These are phyloP conservation scores for Semotilus atromaculatus DNA, from an alignment of 2,797 vertebrate genomes.

Conservation along the genomic window DNA sequence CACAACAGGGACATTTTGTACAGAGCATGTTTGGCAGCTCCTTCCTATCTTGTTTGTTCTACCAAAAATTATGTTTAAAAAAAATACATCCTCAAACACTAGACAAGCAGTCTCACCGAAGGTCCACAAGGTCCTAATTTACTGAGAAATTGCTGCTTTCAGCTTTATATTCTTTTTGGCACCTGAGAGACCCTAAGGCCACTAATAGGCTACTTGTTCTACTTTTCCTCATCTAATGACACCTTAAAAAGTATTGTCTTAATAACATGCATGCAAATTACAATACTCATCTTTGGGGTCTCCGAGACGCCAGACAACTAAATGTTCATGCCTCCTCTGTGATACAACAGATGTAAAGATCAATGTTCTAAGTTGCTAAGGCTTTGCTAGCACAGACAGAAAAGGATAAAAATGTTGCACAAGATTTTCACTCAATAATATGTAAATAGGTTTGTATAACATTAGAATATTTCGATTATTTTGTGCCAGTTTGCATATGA, in stretches of 20 bases:
- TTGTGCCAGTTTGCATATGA: neutral
- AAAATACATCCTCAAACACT: neutral
- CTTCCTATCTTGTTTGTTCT: neutral
- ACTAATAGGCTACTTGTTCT: neutral
- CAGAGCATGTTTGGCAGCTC: neutral
- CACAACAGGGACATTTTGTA: neutral
- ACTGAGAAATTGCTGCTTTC: neutral
- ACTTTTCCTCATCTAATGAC: neutral
- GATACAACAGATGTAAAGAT: neutral
- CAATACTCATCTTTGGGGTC: neutral
- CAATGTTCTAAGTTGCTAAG: neutral
- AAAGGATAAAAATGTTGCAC: neutral
- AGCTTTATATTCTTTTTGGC: neutral
- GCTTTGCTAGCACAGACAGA: neutral
- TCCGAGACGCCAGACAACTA: neutral
- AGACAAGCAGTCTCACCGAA: neutral
- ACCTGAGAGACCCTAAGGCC: neutral
- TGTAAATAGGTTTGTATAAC: neutral
- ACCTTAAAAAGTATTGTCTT: neutral
- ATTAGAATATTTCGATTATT: neutral
- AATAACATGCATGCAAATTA: neutral
- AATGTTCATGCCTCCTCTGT: neutral
- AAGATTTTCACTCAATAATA: neutral
- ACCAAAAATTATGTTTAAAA: neutral
- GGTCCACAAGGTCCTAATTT: constrained; percentile 12